Conservation (phyloP, 2,888 invertebrate species). For the Tortricodes alternella region DNA sequence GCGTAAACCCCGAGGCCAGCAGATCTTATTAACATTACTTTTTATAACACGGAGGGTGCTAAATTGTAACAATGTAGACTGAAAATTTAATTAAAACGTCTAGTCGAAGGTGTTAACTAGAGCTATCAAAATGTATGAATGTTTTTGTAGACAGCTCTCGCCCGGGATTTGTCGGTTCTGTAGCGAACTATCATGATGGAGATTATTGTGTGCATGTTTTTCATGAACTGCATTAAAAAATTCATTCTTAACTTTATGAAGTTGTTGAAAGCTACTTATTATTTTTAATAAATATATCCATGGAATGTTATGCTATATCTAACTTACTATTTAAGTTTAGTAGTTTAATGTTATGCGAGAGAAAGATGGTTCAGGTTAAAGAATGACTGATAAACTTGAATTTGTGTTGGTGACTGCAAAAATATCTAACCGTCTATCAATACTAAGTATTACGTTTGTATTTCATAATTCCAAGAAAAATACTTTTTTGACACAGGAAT, state of each 20-base stretch:
- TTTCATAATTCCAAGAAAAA: too few relatives aligned
- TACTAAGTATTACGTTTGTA: too few relatives aligned
- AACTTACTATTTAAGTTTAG: too few relatives aligned
- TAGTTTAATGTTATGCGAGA: too few relatives aligned
- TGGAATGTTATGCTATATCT: too few relatives aligned
- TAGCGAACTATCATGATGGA: constrained; percentile 15
- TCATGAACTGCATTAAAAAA: constrained; percentile 11
- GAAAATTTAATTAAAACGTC: constrained; percentile 78
- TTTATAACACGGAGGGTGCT: constrained; percentile 74
- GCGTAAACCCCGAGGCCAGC: constrained; percentile 67
- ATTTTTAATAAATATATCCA: neutral
- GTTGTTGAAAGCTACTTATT: neutral
- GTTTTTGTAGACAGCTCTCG: constrained; percentile 40
- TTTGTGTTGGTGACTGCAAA: too few relatives aligned
- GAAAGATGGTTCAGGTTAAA: too few relatives aligned
- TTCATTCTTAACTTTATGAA: neutral
- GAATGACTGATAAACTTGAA: too few relatives aligned
- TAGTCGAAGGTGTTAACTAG: constrained; percentile 71
- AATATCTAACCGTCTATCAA: too few relatives aligned
- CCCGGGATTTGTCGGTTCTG: constrained; percentile 36
- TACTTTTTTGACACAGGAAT: too few relatives aligned
- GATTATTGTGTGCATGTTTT: constrained; percentile 20
- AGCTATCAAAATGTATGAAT: constrained; percentile 61
- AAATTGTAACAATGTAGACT: constrained; percentile 76
- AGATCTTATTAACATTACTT: constrained; percentile 81